A percentile compares a stretch with the other conserved stretches of the same genome.
phyloP scores from a whole-genome alignment of 2,113 vertebrate genomes.

The Tychaedon coryphoeus region DNA sequence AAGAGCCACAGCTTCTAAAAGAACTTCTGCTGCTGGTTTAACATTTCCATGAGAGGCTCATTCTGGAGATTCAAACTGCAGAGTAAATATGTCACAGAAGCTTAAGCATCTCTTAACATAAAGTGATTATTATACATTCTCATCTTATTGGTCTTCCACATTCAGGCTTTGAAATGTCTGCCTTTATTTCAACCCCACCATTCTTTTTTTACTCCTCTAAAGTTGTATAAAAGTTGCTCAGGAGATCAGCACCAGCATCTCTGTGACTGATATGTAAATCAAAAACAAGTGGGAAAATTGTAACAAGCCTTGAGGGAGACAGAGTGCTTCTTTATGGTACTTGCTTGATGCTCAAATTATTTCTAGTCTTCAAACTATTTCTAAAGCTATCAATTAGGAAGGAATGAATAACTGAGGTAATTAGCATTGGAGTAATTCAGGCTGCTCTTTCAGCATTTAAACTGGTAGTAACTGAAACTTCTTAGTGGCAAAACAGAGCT shows the following conservation, averaged over 20 bases:
- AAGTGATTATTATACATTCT: background rate
- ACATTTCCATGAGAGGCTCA: background rate
- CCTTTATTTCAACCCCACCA: background rate
- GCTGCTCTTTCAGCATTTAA: background rate
- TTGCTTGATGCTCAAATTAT: background rate
- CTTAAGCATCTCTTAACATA: background rate
- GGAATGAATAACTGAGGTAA: background rate
- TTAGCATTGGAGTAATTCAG: background rate
- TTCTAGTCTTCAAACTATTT: background rate
- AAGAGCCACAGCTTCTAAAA: background rate
- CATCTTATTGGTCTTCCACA: background rate
- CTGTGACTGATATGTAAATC: conserved; percentile 14
- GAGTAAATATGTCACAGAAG: conserved; percentile 3
- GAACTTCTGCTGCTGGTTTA: background rate
- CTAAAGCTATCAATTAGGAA: conserved; percentile 11
- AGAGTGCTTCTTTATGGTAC: background rate
- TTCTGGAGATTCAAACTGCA: background rate
- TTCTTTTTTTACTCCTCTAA: background rate
- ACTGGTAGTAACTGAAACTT: background rate
- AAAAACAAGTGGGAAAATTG: conserved; percentile 1
- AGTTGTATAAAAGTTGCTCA: background rate
- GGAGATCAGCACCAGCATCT: background rate
- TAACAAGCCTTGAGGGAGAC: background rate
- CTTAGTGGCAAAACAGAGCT: background rate
- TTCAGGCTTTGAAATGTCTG: conserved; percentile 25